Evolutionary conservation across 2,113 vertebrate species (phyloP), one percentile per base, ranked within the genome.

Genomic region (Pandion haliaetus): DNA sequence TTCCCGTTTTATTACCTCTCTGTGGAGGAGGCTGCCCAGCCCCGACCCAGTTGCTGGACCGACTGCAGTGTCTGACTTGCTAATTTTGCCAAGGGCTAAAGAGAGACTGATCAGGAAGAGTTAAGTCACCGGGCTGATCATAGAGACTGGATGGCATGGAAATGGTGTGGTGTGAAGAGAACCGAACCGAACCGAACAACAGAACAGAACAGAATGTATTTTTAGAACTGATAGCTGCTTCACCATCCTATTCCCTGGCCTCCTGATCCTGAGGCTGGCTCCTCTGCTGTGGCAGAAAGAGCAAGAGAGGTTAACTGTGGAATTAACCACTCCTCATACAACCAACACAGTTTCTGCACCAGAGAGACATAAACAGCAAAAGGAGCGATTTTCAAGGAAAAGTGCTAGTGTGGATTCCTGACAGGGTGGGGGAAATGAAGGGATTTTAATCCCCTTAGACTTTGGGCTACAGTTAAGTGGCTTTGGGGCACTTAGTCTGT

Each of bases 291-390:
- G 77, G 47, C 82, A 93, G 93, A 80, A 94, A 79, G 78, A 93
- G 58, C 10, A 24, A 79, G 84, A 71, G 47, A 90, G 92, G 93
- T 97, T 96, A 96, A 95, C 84, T 69, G 62, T 69, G 87, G 87
- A 91, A 90, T 95, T 85, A 94, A 92, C 93, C 88, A 92, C 79
- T 79, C 63, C 67, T 82, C 77, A 12, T 90, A 70, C 76, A 95
- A 66, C 21, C 80, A 90, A 67, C 69, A 58, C 18, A 23, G 80
- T 71, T 82, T 71, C 92, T 93, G 57, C 47, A 67, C 76, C 54
- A 69, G 70, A 95, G 90, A 94, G 49, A 88, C 63, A 79, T 72
- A 93, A 92, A 62, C 55, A 90, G 67, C 61, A 88, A 89, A 95
- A 73, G 79, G 88, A 87, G 23, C 6, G 6, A 31, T 95, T 82